Percentiles rank a stretch among this genome's conserved stretches.
phyloP scores from a whole-genome alignment of 2,888 invertebrate genomes.

The Rhingia rostrata region DNA sequence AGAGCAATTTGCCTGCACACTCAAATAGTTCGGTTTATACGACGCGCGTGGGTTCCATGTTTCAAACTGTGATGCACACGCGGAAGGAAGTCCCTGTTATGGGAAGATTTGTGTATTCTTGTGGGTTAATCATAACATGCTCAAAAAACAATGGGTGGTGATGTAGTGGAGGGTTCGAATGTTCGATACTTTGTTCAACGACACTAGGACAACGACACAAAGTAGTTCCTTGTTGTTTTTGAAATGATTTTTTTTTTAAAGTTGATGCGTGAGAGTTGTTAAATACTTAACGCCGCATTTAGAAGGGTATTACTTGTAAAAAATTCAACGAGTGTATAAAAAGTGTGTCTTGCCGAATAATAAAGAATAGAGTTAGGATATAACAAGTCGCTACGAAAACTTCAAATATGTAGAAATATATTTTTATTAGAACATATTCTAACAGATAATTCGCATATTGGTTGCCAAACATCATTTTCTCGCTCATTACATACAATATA shows the following conservation, averaged over 20 bases:
- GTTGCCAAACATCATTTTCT: too few species aligned
- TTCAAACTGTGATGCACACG: slow-evolving; percentile 56
- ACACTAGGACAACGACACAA: slow-evolving; percentile 3
- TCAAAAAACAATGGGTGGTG: slow-evolving; percentile 41
- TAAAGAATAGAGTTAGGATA: too few species aligned
- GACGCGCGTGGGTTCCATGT: slow-evolving; percentile 18
- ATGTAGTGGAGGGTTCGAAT: slow-evolving; percentile 38
- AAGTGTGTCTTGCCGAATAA: neutral
- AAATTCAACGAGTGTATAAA: slow-evolving; percentile 30
- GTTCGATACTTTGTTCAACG: slow-evolving; percentile 9
- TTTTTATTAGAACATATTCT: too few species aligned
- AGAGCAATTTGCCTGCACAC: slow-evolving; percentile 41
- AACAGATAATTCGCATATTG: too few species aligned
- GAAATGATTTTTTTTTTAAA: slow-evolving; percentile 25
- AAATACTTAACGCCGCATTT: slow-evolving; percentile 44
- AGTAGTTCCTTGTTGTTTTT: slow-evolving; percentile 26
- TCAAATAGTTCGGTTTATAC: neutral
- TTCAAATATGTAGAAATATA: too few species aligned
- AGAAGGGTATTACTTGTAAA: slow-evolving; percentile 26
- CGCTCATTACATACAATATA: too few species aligned
- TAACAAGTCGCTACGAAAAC: too few species aligned
- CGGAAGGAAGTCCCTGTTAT: slow-evolving; percentile 67
- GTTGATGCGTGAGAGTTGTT: slow-evolving; percentile 20
- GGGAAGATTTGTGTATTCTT: slow-evolving; percentile 46
- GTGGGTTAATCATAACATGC: slow-evolving; percentile 45